phyloP scores from a whole-genome alignment of 2,113 vertebrate genomes.

The Rhabdomys dilectus region DNA sequence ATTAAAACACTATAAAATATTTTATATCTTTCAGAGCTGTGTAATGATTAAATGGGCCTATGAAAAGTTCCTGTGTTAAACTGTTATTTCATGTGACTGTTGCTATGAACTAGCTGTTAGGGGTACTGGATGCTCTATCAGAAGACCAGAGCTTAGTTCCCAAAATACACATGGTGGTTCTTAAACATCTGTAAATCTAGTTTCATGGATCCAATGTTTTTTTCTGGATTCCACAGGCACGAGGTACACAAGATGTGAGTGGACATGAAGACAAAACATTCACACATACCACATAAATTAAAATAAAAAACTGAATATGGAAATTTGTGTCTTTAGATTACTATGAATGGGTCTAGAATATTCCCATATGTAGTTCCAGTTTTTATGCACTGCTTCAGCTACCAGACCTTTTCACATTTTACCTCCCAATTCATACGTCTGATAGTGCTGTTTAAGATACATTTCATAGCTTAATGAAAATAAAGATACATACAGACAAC shows the following conservation, averaged over 20 bases:
- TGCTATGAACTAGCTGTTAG: no score
- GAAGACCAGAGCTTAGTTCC: background rate
- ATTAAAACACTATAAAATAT: background rate
- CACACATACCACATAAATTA: background rate
- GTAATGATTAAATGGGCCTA: background rate
- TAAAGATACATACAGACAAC: background rate
- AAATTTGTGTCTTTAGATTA: background rate
- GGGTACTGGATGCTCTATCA: background rate
- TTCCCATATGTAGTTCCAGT: fast-evolving
- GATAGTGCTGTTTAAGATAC: background rate
- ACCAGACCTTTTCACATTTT: fast-evolving
- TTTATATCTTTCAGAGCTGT: background rate
- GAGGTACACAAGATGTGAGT: background rate
- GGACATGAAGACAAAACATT: background rate
- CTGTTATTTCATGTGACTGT: background rate
- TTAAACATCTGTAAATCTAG: background rate
- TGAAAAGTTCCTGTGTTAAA: background rate
- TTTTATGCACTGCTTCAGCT: background rate
- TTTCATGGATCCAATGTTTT: background rate
- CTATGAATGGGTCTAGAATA: background rate
- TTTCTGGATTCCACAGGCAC: background rate
- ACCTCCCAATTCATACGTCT: background rate
- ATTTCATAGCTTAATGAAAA: background rate
- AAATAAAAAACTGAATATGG: background rate
- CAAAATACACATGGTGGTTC: background rate